Evolutionary conservation across 2,797 vertebrate species (phyloP).

Genomic region (Knipowitschia caucasica): DNA sequence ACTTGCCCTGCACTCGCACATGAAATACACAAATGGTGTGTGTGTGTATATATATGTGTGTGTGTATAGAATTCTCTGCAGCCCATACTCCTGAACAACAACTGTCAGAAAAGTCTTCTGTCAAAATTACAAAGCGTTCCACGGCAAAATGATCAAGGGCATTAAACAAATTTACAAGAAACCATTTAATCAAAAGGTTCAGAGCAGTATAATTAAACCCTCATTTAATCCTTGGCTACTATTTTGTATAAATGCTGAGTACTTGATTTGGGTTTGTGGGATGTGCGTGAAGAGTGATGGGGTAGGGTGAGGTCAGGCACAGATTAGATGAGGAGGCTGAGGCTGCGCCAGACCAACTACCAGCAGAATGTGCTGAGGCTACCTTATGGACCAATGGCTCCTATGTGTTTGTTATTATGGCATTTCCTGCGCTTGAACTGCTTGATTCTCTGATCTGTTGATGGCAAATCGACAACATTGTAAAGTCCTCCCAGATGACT

Average conservation of each 20-base stretch:
- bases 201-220: too few species aligned
- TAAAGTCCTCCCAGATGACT: too few species aligned
- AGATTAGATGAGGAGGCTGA: conserved; percentile 13
- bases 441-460: too few species aligned
- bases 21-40: too few species aligned
- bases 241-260: neutral
- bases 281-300: conserved; percentile 1
- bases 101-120: neutral
- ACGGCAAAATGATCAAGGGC: neutral
- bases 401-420: too few species aligned
- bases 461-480: too few species aligned
- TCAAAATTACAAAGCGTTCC: too few species aligned
- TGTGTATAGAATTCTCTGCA: too few species aligned
- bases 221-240: too few species aligned
- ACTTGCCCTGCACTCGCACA: too few species aligned
- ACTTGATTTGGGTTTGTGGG: neutral
- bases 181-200: neutral
- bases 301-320: conserved; percentile 21
- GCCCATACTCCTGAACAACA: neutral
- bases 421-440: too few species aligned
- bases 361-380: neutral
- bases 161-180: neutral
- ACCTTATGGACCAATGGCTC: conserved; percentile 24
- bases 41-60: too few species aligned
- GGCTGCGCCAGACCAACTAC: conserved; percentile 5